A percentile compares a stretch with the other conserved stretches of the same genome.
These are phyloP conservation scores for Sphaerodactylus townsendi DNA, from an alignment of 2,113 vertebrate species.

Conservation along the genomic window DNA sequence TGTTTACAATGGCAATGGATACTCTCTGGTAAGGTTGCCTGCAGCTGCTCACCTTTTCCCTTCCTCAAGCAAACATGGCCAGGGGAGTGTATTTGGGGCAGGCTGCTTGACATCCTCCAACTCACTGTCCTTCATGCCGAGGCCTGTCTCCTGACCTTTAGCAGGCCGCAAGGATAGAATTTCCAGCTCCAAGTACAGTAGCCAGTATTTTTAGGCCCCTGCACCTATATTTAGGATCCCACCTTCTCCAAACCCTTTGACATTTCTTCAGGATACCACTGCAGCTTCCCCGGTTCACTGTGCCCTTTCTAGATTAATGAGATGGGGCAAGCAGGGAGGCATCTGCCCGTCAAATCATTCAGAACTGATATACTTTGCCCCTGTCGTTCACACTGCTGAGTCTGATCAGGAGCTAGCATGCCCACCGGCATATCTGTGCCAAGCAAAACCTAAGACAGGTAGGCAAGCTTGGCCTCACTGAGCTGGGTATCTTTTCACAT, in stretches of 20 bases:
- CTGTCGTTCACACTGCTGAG: too few species aligned
- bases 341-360: neutral
- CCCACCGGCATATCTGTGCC: neutral
- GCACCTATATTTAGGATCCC: slow-evolving; percentile 55
- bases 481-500: neutral
- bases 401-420: too few species aligned
- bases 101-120: neutral
- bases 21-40: too few species aligned
- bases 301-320: neutral
- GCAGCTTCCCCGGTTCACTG: neutral
- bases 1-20: neutral
- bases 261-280: slow-evolving; percentile 51
- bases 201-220: slow-evolving; percentile 41
- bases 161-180: slow-evolving; percentile 23
- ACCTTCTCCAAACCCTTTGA: slow-evolving; percentile 46
- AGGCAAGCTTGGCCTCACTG: neutral
- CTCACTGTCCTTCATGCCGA: neutral
- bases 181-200: slow-evolving; percentile 38
- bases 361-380: neutral
- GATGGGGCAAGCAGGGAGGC: too few species aligned
- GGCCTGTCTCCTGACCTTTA: slow-evolving; percentile 26
- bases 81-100: neutral
- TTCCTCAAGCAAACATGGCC: neutral
- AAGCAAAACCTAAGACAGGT: neutral
- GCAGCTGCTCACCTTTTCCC: neutral